Conservation (phyloP, 2,797 vertebrate species). For the Cuculus canorus region DNA sequence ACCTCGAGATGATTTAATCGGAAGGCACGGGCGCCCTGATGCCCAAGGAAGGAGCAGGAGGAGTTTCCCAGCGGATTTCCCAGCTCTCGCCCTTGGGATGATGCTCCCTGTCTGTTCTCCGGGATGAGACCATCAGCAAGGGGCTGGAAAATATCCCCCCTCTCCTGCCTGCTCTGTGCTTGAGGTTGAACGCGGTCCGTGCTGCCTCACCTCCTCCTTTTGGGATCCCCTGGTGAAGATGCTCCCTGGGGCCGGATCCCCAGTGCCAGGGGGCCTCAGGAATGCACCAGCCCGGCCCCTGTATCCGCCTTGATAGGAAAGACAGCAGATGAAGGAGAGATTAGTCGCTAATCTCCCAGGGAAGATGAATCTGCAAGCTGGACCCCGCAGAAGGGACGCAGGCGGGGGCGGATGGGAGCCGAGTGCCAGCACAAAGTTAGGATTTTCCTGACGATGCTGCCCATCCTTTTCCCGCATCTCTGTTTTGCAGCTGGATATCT, state of each 20-base stretch:
- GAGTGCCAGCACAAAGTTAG: neutral
- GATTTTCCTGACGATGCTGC: neutral
- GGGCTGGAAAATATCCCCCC: neutral
- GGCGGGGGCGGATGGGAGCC: neutral
- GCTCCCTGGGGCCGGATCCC: neutral
- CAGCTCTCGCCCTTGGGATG: neutral
- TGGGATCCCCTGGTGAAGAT: accelerated
- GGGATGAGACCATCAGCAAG: accelerated
- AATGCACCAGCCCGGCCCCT: neutral
- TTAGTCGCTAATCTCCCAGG: conserved; percentile 47
- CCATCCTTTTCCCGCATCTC: neutral
- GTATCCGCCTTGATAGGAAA: neutral
- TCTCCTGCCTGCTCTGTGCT: neutral
- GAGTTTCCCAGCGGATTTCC: conserved; percentile 9
- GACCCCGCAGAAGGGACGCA: neutral
- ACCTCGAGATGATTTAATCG: conserved; percentile 72
- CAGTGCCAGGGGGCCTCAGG: neutral
- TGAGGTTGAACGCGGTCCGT: accelerated
- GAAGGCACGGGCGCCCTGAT: neutral
- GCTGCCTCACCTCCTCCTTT: neutral
- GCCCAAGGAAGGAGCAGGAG: conserved; percentile 24
- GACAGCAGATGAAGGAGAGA: conserved; percentile 43
- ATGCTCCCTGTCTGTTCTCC: neutral
- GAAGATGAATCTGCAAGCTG: conserved; percentile 45
- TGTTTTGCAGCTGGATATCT: neutral